These are phyloP conservation scores for Paracentrotus lividus DNA, from an alignment of 53 echinoderm and acorn worm genomes.

Conservation along the genomic window DNA sequence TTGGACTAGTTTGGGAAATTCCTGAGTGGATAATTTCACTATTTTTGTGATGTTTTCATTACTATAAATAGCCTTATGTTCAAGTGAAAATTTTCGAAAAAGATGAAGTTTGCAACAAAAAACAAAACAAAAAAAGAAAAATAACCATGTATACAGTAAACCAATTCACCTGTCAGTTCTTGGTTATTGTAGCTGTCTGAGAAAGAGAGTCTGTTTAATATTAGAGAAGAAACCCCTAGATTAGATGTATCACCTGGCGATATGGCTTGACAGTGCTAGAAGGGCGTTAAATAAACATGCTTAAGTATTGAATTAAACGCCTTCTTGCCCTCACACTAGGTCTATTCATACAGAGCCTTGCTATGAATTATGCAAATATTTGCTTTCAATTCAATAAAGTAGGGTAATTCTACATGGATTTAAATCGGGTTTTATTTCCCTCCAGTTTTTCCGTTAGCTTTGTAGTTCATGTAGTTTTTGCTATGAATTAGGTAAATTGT, in stretches of 20 bases:
- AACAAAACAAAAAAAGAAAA: too few relatives aligned
- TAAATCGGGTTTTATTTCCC: neutral
- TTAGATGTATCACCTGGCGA: neutral
- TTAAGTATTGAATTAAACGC: too few relatives aligned
- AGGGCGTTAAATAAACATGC: too few relatives aligned
- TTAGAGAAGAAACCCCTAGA: neutral
- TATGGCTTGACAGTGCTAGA: too few relatives aligned
- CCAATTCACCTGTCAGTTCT: neutral
- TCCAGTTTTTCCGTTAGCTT: neutral
- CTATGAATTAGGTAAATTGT: neutral
- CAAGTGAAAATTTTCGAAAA: too few relatives aligned
- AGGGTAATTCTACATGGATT: neutral
- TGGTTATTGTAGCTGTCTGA: neutral
- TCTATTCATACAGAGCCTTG: neutral
- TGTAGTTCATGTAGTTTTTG: neutral
- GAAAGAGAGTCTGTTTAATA: neutral
- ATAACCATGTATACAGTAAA: neutral
- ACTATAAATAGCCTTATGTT: too few relatives aligned
- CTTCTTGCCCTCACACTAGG: neutral
- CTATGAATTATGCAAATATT: slow-evolving; percentile 33
- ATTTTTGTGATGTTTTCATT: too few relatives aligned
- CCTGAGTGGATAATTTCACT: neutral
- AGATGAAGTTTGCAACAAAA: neutral
- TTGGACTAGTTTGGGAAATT: too few relatives aligned
- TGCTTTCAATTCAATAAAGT: slow-evolving; percentile 41